These are phyloP conservation scores for human (Homo sapiens) DNA, from an alignment of 2,113 vertebrate genomes.

Conservation along the genomic window DNA sequence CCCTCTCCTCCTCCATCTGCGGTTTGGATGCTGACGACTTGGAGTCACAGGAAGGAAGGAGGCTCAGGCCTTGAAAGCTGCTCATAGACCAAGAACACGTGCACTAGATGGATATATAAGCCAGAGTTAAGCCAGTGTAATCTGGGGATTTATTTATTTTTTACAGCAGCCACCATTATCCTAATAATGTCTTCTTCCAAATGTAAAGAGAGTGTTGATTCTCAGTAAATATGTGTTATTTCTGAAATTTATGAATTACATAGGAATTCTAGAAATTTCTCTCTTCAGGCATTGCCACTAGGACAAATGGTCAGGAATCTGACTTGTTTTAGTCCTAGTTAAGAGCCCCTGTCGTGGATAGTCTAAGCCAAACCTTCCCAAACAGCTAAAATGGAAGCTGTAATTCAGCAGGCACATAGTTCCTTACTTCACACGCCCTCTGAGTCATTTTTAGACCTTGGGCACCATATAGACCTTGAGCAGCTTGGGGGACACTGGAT, in stretches of 20 bases:
- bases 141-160: rapidly evolving
- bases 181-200: too few relatives aligned
- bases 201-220: neutral
- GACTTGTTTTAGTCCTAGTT: neutral
- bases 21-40: neutral
- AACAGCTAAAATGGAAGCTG: rapidly evolving
- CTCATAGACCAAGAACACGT: rapidly evolving
- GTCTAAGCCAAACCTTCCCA: neutral
- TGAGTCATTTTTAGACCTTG: neutral
- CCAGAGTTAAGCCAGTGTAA: rapidly evolving
- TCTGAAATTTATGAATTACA: neutral
- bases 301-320: neutral
- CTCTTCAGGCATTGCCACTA: neutral
- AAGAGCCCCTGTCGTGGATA: neutral
- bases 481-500: neutral
- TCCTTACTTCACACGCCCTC: too few relatives aligned
- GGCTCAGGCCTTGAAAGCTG: too few relatives aligned
- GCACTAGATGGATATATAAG: rapidly evolving
- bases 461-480: rapidly evolving
- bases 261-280: neutral
- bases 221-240: neutral
- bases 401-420: rapidly evolving
- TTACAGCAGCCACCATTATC: rapidly evolving
- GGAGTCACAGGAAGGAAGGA: neutral
- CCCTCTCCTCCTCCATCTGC: neutral